Evolutionary conservation across 2,797 vertebrate genomes (phyloP), one percentile per base, ranked within the genome.

Genomic region (Silurus aristotelis): DNA sequence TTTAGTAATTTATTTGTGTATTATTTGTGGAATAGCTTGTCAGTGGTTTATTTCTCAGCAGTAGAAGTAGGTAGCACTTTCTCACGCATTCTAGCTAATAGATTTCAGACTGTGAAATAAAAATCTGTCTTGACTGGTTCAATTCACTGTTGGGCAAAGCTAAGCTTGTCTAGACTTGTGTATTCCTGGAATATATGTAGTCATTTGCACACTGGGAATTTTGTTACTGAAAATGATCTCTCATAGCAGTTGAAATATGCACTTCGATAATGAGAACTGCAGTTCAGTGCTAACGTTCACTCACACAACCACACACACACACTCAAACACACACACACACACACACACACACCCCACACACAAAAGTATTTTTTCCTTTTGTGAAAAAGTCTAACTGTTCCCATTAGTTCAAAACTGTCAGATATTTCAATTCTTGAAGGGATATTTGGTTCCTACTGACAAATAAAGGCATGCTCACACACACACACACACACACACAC

Each of bases 151-250:
- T 55, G 48, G 72, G n/a, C 22, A 56, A 75, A 75, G 7, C n/a
- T 75, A 52, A 55, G 48, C 48, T 76, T 56, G 25, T 27, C 72
- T 76, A 56, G 52, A 9, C 72, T 75, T 76, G 14, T 27, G 72
- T 27, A 76, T 76, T 27, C 55, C n/a, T 17, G 7, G 48, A 55
- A 75, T 75, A 52, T 73, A 52, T 73, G 46, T 52, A 73, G n/a
- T 76, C 72, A 19, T 76, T 27, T 9, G 72, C 48, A 76, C 72
- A 27, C 25, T 56, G 72, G 72, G 72, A 76, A 27, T 56, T 76
- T 52, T 76, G 52, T 76, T 76, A 56, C 9, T 56, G 72, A 56
- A 75, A 56, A 56, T 75, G 14, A 76, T 56, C 48, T 55, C 20
- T n/a, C 48, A 55, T 52, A 22, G 43, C 20, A 52, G 43, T 48